A percentile compares a stretch with the other conserved stretches of the same genome.
These are phyloP conservation scores for Xanthorhoe designata DNA, from an alignment of 2,888 invertebrate species.

Conservation along the genomic window DNA sequence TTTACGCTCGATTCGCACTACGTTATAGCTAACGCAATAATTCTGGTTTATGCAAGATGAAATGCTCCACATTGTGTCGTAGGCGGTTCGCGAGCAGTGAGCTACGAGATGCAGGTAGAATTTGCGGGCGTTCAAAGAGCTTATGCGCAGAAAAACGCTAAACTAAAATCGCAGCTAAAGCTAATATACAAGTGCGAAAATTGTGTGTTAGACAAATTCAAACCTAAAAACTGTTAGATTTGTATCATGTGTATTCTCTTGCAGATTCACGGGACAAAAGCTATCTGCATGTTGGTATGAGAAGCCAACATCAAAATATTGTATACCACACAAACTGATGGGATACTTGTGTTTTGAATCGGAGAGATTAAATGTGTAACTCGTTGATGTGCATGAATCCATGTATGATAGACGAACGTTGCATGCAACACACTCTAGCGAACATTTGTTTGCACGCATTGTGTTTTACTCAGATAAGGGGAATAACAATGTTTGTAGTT, in stretches of 20 bases:
- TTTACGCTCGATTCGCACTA: too few species aligned
- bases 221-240: slow-evolving; percentile 44
- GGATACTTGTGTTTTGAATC: slow-evolving; percentile 3
- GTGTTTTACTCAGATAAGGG: slow-evolving; percentile 50
- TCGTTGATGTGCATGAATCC: slow-evolving; percentile 29
- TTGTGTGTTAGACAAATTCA: slow-evolving; percentile 52
- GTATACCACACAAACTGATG: not conserved
- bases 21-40: too few species aligned
- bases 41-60: too few species aligned
- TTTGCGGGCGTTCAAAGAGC: too few species aligned
- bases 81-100: too few species aligned
- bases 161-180: slow-evolving; percentile 40
- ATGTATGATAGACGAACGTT: slow-evolving; percentile 45
- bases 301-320: slow-evolving; percentile 5
- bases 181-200: slow-evolving; percentile 57
- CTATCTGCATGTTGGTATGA: not conserved
- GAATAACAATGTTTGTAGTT: not conserved
- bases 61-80: too few species aligned
- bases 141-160: too few species aligned
- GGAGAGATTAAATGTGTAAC: slow-evolving; percentile 7
- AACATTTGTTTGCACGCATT: slow-evolving; percentile 52
- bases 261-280: slow-evolving; percentile 11
- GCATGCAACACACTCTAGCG: slow-evolving; percentile 70
- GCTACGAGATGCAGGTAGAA: too few species aligned
- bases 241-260: slow-evolving; percentile 9